Evolutionary conservation across 2,888 invertebrate genomes (phyloP), one percentile per base, ranked within the genome.

Genomic region (Hydropsyche betteni): DNA sequence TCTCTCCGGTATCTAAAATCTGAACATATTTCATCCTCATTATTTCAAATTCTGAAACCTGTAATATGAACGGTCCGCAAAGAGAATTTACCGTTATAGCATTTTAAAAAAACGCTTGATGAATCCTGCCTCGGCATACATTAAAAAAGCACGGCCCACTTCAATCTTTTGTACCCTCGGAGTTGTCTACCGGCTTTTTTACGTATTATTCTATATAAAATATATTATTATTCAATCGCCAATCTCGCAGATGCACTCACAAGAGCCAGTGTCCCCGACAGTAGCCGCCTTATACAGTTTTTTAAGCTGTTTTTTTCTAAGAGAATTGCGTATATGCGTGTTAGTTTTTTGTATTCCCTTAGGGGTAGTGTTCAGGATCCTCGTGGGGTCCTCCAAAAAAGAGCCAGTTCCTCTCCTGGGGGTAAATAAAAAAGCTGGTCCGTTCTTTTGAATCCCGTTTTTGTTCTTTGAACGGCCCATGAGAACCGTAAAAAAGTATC

Each of bases 331-430:
- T 6, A 44, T 44, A 4, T 44, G 10, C 10, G 44, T 44, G 44
- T 44, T 7, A 16, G 14, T n/a, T 55, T 16, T 14, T 55, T 55
- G 34, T 69, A 38, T 69, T 75, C 74, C 76, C 79, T 77, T 61
- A 73, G 79, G 79, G 79, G 79, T 79, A 79, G 77, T 76, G 71
- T 79, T 79, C 55, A 77, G 74, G 55, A 44, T 77, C 78, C 69
- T 76, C 78, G 75, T 52, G 12, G 64, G 64, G 64, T 33, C 44
- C 53, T 33, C 16, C 55, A 24, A 5, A 14, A 58, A 72, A 58
- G 64, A 72, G 55, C 61, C 44, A 78, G 77, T 78, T 78, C 77
- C 71, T 75, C 64, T 34, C 44, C 44, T 44, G 44, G 44, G 44
- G 44, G 44, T 44, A 8, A n/a, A 75, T 75, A 77, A 79, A 79